Evolutionary conservation across 2,888 invertebrate genomes (phyloP).

Genomic region (Chydorus sphaericus): DNA sequence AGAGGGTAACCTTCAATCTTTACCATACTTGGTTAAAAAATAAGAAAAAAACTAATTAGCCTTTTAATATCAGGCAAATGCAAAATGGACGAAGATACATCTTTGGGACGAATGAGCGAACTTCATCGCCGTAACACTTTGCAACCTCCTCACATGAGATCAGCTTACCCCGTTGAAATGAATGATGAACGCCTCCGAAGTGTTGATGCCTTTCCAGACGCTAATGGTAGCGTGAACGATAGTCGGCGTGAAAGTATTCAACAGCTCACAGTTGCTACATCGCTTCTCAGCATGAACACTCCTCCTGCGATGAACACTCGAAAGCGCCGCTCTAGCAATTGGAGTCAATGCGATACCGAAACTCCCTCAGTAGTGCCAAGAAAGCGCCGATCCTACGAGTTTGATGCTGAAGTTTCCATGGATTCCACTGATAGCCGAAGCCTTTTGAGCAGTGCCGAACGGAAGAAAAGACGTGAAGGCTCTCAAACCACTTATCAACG

Average conservation of each 20-base stretch:
- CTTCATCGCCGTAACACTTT: constrained; percentile 65
- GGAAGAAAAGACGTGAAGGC: constrained; percentile 8
- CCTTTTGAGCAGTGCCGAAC: constrained; percentile 2
- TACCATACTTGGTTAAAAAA: neutral
- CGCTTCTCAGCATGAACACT: constrained; percentile 3
- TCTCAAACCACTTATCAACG: constrained; percentile 59
- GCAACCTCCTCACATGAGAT: constrained; percentile 69
- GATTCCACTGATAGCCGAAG: neutral
- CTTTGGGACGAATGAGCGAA: constrained; percentile 41
- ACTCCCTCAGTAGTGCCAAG: neutral
- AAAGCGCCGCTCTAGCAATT: constrained; percentile 9
- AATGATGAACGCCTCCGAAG: constrained; percentile 13
- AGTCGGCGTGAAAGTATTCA: neutral
- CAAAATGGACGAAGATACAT: neutral
- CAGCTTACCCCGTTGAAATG: constrained; percentile 62
- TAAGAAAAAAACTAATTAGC: neutral
- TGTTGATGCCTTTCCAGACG: neutral
- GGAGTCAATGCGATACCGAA: neutral
- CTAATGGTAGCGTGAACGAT: neutral
- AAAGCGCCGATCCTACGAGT: constrained; percentile 7
- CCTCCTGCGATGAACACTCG: constrained; percentile 14
- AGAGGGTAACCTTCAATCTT: constrained; percentile 29
- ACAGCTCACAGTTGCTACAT: constrained; percentile 2
- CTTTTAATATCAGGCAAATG: constrained; percentile 1
- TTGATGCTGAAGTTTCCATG: constrained; percentile 2